These are phyloP conservation scores for Lathamus discolor DNA, from an alignment of 2,113 vertebrate genomes.

Conservation along the genomic window DNA sequence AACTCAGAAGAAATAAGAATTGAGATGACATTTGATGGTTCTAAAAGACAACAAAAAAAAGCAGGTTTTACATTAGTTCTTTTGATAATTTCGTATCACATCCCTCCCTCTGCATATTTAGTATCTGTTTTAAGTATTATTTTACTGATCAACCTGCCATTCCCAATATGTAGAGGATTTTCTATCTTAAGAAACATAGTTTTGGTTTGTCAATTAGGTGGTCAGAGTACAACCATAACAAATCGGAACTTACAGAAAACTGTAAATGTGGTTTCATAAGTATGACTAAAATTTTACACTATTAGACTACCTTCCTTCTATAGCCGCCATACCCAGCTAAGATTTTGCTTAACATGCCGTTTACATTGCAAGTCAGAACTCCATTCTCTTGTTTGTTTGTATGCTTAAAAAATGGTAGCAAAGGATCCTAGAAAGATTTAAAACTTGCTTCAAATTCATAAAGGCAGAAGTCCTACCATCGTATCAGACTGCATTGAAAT, in stretches of 20 bases:
- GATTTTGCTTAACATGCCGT: not conserved
- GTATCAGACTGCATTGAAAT: not conserved
- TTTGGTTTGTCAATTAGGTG: not conserved
- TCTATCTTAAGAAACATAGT: not conserved
- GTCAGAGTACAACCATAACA: not conserved
- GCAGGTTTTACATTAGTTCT: not conserved
- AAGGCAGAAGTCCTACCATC: not conserved
- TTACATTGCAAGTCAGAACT: not conserved
- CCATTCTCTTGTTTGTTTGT: not conserved
- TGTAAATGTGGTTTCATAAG: not conserved
- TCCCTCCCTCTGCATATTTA: not conserved
- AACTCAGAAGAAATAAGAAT: slow-evolving; percentile 99
- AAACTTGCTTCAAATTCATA: not conserved
- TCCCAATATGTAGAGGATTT: not conserved
- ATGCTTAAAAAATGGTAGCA: not conserved
- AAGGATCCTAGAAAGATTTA: not conserved
- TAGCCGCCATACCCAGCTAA: not conserved
- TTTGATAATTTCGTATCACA: not conserved
- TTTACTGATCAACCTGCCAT: not conserved
- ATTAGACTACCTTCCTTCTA: not conserved
- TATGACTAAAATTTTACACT: not conserved
- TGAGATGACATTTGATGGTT: slow-evolving; percentile 98
- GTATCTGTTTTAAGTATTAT: not conserved
- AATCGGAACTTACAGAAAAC: not conserved
- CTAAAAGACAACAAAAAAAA: slow-evolving; percentile 76